phyloP scores from a whole-genome alignment of 2,113 vertebrate species.

The Nyctereutes procyonoides region DNA sequence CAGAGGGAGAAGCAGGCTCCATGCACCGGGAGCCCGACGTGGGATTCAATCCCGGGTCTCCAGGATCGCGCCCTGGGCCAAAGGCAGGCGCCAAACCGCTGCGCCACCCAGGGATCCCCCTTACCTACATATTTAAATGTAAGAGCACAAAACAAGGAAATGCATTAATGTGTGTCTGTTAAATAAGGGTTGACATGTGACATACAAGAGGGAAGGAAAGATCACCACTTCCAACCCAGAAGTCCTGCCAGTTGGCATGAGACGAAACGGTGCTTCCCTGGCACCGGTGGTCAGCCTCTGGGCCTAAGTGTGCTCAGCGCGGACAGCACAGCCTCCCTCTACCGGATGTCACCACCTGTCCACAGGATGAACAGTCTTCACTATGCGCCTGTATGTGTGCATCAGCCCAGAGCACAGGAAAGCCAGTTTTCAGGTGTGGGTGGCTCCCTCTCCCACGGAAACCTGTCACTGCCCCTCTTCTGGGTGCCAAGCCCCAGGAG shows the following conservation, averaged over 20 bases:
- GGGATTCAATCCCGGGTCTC: too few relatives aligned
- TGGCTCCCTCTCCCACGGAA: not conserved
- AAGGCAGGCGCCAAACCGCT: too few relatives aligned
- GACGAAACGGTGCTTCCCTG: not conserved
- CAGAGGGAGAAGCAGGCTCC: too few relatives aligned
- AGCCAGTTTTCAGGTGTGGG: not conserved
- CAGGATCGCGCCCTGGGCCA: too few relatives aligned
- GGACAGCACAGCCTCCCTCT: too few relatives aligned
- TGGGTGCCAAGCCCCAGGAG: not conserved
- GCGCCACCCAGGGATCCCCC: not conserved
- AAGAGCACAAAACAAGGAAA: conserved; percentile 20
- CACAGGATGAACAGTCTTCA: not conserved
- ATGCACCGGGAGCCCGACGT: too few relatives aligned
- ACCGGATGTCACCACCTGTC: not conserved
- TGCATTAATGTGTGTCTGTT: not conserved
- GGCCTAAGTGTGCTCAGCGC: not conserved
- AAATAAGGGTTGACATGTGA: not conserved
- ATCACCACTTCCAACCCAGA: not conserved
- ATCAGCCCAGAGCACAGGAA: not conserved
- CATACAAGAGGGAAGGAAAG: not conserved
- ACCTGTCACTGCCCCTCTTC: not conserved
- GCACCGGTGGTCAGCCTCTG: not conserved
- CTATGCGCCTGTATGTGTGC: not conserved
- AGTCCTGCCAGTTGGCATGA: not conserved
- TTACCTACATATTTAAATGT: not conserved